Evolutionary conservation across 2,888 invertebrate genomes (phyloP), one percentile per base, ranked within the genome.

Genomic region (Hypsopygia costalis): DNA sequence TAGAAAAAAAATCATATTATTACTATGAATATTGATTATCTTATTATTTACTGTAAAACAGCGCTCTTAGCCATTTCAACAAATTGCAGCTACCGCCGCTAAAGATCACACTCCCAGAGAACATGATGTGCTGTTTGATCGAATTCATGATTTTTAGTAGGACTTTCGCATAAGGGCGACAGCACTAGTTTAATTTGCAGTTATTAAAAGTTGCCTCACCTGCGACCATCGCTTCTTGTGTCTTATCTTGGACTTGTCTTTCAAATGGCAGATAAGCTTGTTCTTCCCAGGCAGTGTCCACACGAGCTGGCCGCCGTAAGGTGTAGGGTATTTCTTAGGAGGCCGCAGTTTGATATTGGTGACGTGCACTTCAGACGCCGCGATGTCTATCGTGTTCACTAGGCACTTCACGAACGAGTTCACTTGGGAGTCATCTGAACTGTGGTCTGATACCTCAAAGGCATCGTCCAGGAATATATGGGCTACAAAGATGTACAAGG

Each of bases 151-250:
- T n/a, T n/a, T n/a, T n/a, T n/a, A n/a, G n/a, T n/a, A n/a, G n/a
- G n/a, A n/a, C n/a, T n/a, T n/a, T n/a, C n/a, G n/a, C n/a, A n/a
- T n/a, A n/a, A n/a, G n/a, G n/a, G n/a, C n/a, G n/a, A n/a, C n/a
- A n/a, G n/a, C n/a, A n/a, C n/a, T n/a, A n/a, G n/a, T n/a, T n/a
- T n/a, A n/a, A n/a, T n/a, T n/a, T n/a, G n/a, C n/a, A n/a, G n/a
- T n/a, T n/a, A n/a, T n/a, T n/a, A n/a, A n/a, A 16, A 4, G 3
- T 32, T 36, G 6, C 12, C 31, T 57, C 60, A 93, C 93, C 91
- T 97, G 97, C 35, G 97, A 97, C 97, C 97, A 98, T 44, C 98
- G 91, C 74, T 98, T 98, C 68, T 95, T 94, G 62, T 96, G 94
- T 25, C 97, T 90, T 38, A 98, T 97, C 71, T 95, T 95, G 11